A percentile compares a stretch with the other conserved stretches of the same genome.
phyloP scores from a whole-genome alignment of 2,888 invertebrate genomes.

The Pegoplata infirma region DNA sequence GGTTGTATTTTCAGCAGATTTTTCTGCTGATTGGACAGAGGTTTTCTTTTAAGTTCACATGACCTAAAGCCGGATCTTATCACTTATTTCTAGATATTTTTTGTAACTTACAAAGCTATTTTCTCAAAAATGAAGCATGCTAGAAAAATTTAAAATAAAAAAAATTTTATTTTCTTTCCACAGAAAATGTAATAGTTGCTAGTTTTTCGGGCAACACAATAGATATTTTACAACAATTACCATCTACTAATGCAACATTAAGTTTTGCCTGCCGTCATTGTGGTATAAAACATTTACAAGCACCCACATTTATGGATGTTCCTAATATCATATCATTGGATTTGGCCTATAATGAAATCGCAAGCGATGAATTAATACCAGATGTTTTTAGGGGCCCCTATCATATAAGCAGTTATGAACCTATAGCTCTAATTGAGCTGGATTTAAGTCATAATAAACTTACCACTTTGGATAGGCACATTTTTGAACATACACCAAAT shows the following conservation, averaged over 20 bases:
- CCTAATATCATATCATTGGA: slow-evolving; percentile 75
- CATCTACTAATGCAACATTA: slow-evolving; percentile 73
- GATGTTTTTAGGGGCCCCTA: slow-evolving; percentile 85
- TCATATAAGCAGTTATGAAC: slow-evolving; percentile 80
- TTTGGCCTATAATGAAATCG: slow-evolving; percentile 75
- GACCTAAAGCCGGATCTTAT: no score
- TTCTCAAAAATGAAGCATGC: no score
- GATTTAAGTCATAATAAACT: slow-evolving; percentile 83
- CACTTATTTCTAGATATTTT: no score
- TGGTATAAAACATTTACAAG: slow-evolving; percentile 72
- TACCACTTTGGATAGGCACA: slow-evolving; percentile 81
- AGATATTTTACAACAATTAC: slow-evolving; percentile 73
- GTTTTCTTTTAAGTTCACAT: no score
- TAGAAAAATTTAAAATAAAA: no score
- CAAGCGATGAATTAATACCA: slow-evolving; percentile 80
- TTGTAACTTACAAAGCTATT: no score
- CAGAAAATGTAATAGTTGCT: slow-evolving; percentile 71
- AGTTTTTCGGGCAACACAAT: slow-evolving; percentile 75
- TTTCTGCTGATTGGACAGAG: no score
- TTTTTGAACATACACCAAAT: slow-evolving; percentile 83
- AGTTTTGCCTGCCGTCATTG: slow-evolving; percentile 76
- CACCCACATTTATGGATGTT: slow-evolving; percentile 75
- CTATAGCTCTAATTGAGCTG: slow-evolving; percentile 81
- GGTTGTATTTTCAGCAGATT: no score
- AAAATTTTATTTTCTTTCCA: not conserved